Evolutionary conservation across 2,113 vertebrate genomes (phyloP), one percentile per base, ranked within the genome.

Genomic region (Psophia crepitans): DNA sequence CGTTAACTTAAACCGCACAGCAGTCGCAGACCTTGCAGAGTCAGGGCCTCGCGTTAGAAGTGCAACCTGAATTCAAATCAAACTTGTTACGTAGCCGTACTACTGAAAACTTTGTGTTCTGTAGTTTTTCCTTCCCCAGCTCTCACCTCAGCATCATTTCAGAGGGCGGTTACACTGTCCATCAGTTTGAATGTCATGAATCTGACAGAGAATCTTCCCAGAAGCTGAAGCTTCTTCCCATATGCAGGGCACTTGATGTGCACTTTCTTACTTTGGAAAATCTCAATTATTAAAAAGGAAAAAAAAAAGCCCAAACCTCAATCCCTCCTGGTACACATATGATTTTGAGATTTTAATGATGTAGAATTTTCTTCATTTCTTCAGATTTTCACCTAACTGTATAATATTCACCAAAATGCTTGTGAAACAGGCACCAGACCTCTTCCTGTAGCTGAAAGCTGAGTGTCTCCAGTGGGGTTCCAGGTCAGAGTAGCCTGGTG

Each of bases 51-150:
- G 3, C 26, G 7, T 96, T 37, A 84, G 65, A 84, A 82, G 28
- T 83, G 66, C 77, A 91, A 73, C 90, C 70, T 57, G 87, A 91
- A 84, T 77, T 65, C 66, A 41, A 75, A 90, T 80, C 46, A 64
- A 95, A 79, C 73, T 91, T 68, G 18, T 56, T 60, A 49, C 5
- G 14, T 33, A 96, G 89, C 87, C 20, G 18, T 96, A 97, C 98
- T 98, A 97, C 98, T 98, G 97, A 98, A 93, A 84, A 79, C 26
- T 56, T 60, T 33, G 44, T 16, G n/a, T 84, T 70, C 37, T 35
- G 68, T 68, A 69, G 74, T 89, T 75, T 75, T 49, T 83, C 90
- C 44, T 73, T 85, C 79, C 61, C 44, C 90, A 69, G n/a, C 46
- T 66, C 91, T 88, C 49, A 17, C 66, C 28, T 24, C 53, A 18